phyloP scores from a whole-genome alignment of 2,113 vertebrate species.

The Phyllostomus hastatus region DNA sequence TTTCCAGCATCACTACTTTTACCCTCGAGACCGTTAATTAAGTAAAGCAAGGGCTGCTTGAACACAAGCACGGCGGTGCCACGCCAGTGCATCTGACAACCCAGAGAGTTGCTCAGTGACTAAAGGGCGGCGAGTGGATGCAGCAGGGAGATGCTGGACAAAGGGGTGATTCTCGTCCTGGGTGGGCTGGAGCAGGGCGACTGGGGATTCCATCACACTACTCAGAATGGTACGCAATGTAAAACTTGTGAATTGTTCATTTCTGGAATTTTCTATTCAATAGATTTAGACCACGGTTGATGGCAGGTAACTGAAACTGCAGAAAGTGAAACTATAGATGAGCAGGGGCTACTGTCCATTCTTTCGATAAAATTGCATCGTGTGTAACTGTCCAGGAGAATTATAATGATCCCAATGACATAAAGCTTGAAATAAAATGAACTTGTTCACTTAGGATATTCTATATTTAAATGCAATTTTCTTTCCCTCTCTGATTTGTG shows the following conservation, averaged over 20 bases:
- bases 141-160: not conserved
- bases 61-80: not conserved
- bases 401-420: not conserved
- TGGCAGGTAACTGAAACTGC: not conserved
- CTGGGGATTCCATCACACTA: not conserved
- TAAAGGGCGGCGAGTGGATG: no score
- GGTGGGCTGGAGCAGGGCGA: not conserved
- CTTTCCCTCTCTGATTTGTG: not conserved
- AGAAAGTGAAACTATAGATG: not conserved
- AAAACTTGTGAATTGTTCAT: not conserved
- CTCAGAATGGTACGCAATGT: not conserved
- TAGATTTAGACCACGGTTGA: no score
- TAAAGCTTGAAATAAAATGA: conserved; percentile 42
- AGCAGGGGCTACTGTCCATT: not conserved
- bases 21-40: no score
- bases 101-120: not conserved
- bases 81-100: not conserved
- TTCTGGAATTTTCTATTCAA: not conserved
- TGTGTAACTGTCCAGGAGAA: not conserved
- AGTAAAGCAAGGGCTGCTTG: not conserved
- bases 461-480: conserved; percentile 25
- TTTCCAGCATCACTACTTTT: not conserved
- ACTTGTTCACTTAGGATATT: not conserved
- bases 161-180: not conserved
- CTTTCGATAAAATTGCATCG: conserved; percentile 40